These are phyloP conservation scores for Dasyprocta punctata DNA, from an alignment of 2,113 vertebrate species.

Conservation along the genomic window DNA sequence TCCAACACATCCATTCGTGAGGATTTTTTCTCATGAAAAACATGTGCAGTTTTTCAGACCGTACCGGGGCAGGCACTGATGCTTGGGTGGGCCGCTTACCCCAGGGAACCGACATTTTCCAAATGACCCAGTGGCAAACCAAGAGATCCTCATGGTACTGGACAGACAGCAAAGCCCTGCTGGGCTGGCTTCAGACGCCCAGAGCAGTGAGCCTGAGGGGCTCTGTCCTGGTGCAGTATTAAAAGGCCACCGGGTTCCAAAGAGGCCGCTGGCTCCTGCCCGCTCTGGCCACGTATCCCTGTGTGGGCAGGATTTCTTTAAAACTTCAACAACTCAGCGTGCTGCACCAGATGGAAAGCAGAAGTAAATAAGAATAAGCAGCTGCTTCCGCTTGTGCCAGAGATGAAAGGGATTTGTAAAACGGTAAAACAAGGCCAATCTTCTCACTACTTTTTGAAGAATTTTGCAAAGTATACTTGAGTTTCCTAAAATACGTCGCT, in stretches of 20 bases:
- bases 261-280: background rate
- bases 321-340: background rate
- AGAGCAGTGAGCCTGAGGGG: too few relatives aligned
- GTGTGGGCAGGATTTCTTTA: background rate
- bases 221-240: background rate
- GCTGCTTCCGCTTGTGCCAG: background rate
- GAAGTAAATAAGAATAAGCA: background rate
- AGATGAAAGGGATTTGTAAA: background rate
- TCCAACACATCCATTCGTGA: background rate
- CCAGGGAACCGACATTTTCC: background rate
- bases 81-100: background rate
- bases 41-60: background rate
- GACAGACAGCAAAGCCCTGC: background rate
- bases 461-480: background rate
- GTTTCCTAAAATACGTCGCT: background rate
- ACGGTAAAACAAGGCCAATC: background rate
- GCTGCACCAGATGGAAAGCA: background rate
- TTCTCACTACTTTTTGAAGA: background rate
- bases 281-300: accelerated
- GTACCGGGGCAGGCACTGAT: accelerated
- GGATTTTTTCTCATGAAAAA: background rate
- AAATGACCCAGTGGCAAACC: background rate
- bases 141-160: background rate
- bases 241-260: background rate
- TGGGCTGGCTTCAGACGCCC: background rate